Base-by-base conservation (phyloP, 2,888 invertebrate species). In the Serripes groenlandicus region DNA sequence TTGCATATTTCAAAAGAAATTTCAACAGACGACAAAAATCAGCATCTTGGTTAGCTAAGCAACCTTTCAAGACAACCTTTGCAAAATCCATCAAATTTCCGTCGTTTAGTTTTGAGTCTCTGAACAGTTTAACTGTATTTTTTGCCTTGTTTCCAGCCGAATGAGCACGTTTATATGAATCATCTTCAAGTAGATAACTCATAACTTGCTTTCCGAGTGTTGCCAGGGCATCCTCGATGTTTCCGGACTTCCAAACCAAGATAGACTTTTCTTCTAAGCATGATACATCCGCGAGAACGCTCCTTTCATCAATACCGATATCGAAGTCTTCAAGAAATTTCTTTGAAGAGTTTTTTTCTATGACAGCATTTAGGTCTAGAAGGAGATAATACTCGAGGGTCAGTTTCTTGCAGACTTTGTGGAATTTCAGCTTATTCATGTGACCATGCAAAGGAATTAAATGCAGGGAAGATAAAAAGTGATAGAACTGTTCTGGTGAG, bases 221-320 rank as follows among this genome's bases (percentile, higher is more conserved):
- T n/a, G n/a, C n/a, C n/a, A n/a, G n/a, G n/a, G n/a, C n/a, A n/a
- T n/a, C n/a, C n/a, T n/a, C n/a, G 26, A 58, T 58, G 11, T 74
- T 62, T 49, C 62, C 42, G n/a, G n/a, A n/a, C n/a, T n/a, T n/a
- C 74, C 74, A 74, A 3, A 74, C 64, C 42, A 74, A 64, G n/a
- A 62, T 28, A 15, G 52, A 42, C 4, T 49, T 62, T n/a, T 74
- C 28, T 49, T 74, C 52, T 23, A 64, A 30, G 4, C 21, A 26
- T 1, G 21, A 3, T 7, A 60, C 37, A 35, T 74, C 49, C 21
- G 11, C 15, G 2, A 21, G 0, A 21, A 60, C 34, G 4, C 21
- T 26, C 5, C 35, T 23, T 21, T 54, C 34, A 15, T 71, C 56
- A n/a, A n/a, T n/a, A n/a, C n/a, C n/a, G 18, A 60, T 4, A 7